phyloP scores from a whole-genome alignment of 2,113 vertebrate species.

The Archilochus colubris region DNA sequence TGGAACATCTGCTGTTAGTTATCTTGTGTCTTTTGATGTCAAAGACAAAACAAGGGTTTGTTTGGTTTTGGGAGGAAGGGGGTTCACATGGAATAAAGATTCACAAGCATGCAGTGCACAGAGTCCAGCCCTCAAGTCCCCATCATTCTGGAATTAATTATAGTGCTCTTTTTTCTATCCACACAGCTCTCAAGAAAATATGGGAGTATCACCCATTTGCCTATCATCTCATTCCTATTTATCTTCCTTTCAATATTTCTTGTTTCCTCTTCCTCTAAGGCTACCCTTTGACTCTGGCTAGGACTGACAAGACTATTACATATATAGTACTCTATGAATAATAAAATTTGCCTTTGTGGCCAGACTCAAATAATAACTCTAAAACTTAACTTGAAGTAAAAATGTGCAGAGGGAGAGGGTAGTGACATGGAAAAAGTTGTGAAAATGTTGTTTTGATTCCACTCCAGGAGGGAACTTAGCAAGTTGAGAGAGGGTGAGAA shows the following conservation, averaged over 20 bases:
- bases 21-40: slow-evolving; percentile 43
- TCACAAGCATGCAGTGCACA: slow-evolving; percentile 8
- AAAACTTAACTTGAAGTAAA: slow-evolving; percentile 47
- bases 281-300: slow-evolving; percentile 27
- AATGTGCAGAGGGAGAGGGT: slow-evolving; percentile 24
- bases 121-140: not conserved
- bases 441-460: slow-evolving; percentile 50
- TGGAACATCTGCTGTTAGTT: slow-evolving; percentile 24
- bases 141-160: slow-evolving; percentile 55
- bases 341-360: slow-evolving; percentile 45
- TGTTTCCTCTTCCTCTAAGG: slow-evolving; percentile 47
- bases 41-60: slow-evolving; percentile 48
- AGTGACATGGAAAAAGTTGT: slow-evolving; percentile 50
- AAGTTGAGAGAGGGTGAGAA: not conserved
- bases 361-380: slow-evolving; percentile 37
- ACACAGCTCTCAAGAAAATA: slow-evolving; percentile 10
- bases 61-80: slow-evolving; percentile 29
- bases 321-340: slow-evolving; percentile 22
- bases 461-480: not conserved
- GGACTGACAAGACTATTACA: slow-evolving; percentile 40
- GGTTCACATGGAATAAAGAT: slow-evolving; percentile 21
- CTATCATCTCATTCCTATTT: slow-evolving; percentile 21
- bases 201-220: slow-evolving; percentile 29
- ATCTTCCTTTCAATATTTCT: slow-evolving; percentile 34
- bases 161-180: not conserved